Base-by-base conservation (phyloP, 2,888 invertebrate species). In the Ashinkailepas kermadecensis region DNA sequence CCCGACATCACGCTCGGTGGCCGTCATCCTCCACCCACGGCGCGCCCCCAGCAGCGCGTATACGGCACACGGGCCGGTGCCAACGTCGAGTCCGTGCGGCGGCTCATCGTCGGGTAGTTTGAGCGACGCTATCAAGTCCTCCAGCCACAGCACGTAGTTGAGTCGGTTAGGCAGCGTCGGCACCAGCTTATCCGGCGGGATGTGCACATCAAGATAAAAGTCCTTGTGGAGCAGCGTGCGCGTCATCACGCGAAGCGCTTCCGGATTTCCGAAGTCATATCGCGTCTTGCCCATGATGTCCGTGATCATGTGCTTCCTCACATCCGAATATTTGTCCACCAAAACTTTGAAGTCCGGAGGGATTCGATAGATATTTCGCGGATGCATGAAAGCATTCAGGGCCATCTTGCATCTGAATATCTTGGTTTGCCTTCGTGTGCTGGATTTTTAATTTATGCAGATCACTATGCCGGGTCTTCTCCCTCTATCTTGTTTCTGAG, bases 111-210 rank as follows among this genome's bases (percentile, higher is more conserved):
- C 54, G 56, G 84, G 82, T 9, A 85, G 78, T 54, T 80, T 25
- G 39, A 74, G 78, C 12, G 62, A 54, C n/a, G 80, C 78, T 18
- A 85, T 86, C 15, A 92, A 84, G 88, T 95, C 94, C 88, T 99
- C 97, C 81, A 99, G 89, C 96, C 98, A 97, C 56, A 98, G 89
- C 83, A 99, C 90, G 87, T 99, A 99, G 88, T 99, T 99, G 6
- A 99, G 88, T 81, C 99, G 90, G 81, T 97, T 89, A 0, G 99
- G 97, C 70, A 99, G 89, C 0, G 98, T 96, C 1, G 99, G 99
- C 81, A 98, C 93, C 80, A 99, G 90, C 86, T 93, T 92, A 83
- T 93, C 91, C 78, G 90, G 88, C 0, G 97, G 97, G 85, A 97
- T 93, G 67, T 91, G 90, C 25, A 99, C 92, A 83, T 92, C 89